phyloP scores from a whole-genome alignment of 2,113 vertebrate genomes.

The Sinocyclocheilus grahami region DNA sequence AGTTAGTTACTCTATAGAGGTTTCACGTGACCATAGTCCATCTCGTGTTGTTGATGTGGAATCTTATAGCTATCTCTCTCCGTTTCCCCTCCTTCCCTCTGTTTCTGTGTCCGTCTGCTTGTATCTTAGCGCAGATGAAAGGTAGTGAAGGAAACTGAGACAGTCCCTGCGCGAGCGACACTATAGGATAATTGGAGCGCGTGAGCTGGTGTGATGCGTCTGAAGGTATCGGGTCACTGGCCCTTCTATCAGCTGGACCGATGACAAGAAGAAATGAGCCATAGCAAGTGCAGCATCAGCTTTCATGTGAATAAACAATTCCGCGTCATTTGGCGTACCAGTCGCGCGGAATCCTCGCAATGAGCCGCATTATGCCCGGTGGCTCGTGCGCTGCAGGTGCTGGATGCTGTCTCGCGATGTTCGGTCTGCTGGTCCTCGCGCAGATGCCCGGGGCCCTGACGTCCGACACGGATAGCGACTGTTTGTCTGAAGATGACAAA shows the following conservation, averaged over 20 bases:
- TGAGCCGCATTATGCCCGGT: not conserved
- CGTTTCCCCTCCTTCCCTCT: not conserved
- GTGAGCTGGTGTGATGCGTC: not conserved
- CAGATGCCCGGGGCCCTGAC: not conserved
- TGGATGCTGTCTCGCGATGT: not conserved
- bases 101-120: slow-evolving; percentile 14
- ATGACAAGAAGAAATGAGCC: slow-evolving; percentile 21
- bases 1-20: not conserved
- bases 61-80: not conserved
- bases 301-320: not conserved
- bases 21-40: slow-evolving; percentile 2
- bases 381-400: not conserved
- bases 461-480: not conserved
- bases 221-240: slow-evolving; percentile 12
- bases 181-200: not conserved
- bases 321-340: not conserved
- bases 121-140: not conserved
- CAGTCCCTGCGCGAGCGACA: not conserved
- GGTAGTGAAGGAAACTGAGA: slow-evolving; percentile 3
- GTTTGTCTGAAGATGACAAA: not conserved
- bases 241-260: not conserved
- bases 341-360: not conserved
- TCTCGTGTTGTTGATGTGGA: not conserved
- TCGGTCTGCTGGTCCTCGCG: slow-evolving; percentile 5
- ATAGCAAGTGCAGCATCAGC: not conserved